A percentile compares a stretch with the other conserved stretches of the same genome.
Evolutionary conservation across 2,888 invertebrate species (phyloP).

Genomic region (Pandemis corylana): DNA sequence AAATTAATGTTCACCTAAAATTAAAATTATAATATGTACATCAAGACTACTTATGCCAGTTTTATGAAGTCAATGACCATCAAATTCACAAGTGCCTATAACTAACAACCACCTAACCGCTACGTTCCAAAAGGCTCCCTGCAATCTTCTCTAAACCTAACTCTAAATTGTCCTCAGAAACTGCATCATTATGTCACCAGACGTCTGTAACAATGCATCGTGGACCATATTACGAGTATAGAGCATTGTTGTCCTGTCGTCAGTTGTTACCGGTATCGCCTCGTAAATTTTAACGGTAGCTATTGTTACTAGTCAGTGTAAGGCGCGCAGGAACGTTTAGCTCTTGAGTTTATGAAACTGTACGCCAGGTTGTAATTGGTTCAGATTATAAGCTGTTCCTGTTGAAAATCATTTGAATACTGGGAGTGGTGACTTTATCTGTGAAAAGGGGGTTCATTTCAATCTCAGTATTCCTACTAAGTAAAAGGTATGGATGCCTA

Average conservation of each 20-base stretch:
- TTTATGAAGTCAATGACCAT: no score
- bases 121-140: neutral
- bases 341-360: neutral
- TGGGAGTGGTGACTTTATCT: neutral
- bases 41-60: no score
- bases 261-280: constrained; percentile 45
- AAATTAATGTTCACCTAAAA: no score
- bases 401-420: neutral
- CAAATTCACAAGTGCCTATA: no score
- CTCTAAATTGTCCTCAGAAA: constrained; percentile 38
- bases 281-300: constrained; percentile 52
- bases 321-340: constrained; percentile 4
- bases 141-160: neutral
- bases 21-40: no score
- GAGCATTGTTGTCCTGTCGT: constrained; percentile 54
- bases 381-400: constrained; percentile 15
- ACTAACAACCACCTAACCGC: neutral
- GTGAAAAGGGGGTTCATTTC: neutral
- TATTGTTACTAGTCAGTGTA: constrained; percentile 47
- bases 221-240: constrained; percentile 59
- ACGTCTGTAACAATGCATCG: constrained; percentile 60
- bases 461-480: neutral
- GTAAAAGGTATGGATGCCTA: no score
- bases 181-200: constrained; percentile 46
- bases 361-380: constrained; percentile 13